These are phyloP conservation scores for Harpagifer antarcticus DNA, from an alignment of 2,797 vertebrate species.

Conservation along the genomic window DNA sequence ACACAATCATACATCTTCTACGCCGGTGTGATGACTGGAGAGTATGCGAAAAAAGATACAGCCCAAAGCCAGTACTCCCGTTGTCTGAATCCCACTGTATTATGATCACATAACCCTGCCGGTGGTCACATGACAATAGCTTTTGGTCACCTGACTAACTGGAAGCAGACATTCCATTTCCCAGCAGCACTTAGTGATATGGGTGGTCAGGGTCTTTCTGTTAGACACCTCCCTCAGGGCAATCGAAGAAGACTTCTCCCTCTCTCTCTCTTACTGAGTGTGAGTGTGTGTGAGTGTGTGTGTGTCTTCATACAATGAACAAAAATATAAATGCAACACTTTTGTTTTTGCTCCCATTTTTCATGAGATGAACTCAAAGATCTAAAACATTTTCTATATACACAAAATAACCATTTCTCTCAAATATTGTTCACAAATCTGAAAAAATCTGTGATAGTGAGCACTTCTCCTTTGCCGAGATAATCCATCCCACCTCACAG, in stretches of 20 bases:
- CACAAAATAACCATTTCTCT: too few species aligned
- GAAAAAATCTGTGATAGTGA: too few species aligned
- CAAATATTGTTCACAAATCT: too few species aligned
- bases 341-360: too few species aligned
- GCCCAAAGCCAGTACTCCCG: not conserved
- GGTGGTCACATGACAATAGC: conserved; percentile 63
- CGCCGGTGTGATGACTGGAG: too few species aligned
- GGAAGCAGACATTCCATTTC: conserved; percentile 68
- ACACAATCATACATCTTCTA: too few species aligned
- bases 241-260: conserved; percentile 42
- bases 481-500: too few species aligned
- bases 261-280: conserved; percentile 1
- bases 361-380: too few species aligned
- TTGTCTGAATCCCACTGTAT: not conserved
- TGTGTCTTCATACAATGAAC: conserved; percentile 24
- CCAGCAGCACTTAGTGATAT: conserved; percentile 72
- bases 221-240: conserved; percentile 57
- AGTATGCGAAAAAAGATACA: too few species aligned
- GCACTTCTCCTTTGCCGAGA: too few species aligned
- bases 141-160: conserved; percentile 70
- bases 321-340: too few species aligned
- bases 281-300: conserved; percentile 10
- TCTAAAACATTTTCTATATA: too few species aligned
- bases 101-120: conserved; percentile 52
- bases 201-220: not conserved